Base-by-base conservation (phyloP, 2,113 vertebrate genomes). In the Apteryx owenii region DNA sequence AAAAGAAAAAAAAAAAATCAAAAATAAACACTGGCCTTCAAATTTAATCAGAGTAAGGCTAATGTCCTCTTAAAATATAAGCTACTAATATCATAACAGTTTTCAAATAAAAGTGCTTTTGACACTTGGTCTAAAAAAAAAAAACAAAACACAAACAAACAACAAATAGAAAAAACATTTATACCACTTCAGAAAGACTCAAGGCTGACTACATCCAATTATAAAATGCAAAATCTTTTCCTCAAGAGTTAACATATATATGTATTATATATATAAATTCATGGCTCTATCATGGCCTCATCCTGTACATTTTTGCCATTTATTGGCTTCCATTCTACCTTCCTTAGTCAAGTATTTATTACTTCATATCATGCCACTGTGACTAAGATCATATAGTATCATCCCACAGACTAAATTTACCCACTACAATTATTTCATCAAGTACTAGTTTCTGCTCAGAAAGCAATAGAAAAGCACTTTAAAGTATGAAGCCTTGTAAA, bases 31-130 rank as follows among this genome's bases (percentile, higher is more conserved):
- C 93, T 96, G 97, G 96, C 95, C 96, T 97, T 97, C 36, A 92
- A 92, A 89, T 93, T 96, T 92, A 26, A 89, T 96, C 79, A 92
- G 88, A 96, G 85, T 97, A 97, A 97, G 96, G 97, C 98, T 97
- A 97, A 96, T 90, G 95, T 97, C 94, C 89, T 97, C 96, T 96
- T 96, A 93, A 97, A 97, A 93, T 96, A 97, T 95, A 96, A 97
- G 93, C 81, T 96, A 96, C 91, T 97, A 98, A 97, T 93, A 94
- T 78, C 46, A 75, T 88, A 96, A 95, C 91, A 81, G 91, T 94
- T 98, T 97, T 95, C 94, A 94, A 97, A 98, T 90, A 95, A 98
- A 98, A 98, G 98, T 98, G 97, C 97, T 98, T 98, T 95, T 95
- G 96, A 98, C 58, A 94, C 97, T 95, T 97, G 97, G 96, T 97